These are phyloP conservation scores for Gallinago media DNA, from an alignment of 2,113 vertebrate species.

Conservation along the genomic window DNA sequence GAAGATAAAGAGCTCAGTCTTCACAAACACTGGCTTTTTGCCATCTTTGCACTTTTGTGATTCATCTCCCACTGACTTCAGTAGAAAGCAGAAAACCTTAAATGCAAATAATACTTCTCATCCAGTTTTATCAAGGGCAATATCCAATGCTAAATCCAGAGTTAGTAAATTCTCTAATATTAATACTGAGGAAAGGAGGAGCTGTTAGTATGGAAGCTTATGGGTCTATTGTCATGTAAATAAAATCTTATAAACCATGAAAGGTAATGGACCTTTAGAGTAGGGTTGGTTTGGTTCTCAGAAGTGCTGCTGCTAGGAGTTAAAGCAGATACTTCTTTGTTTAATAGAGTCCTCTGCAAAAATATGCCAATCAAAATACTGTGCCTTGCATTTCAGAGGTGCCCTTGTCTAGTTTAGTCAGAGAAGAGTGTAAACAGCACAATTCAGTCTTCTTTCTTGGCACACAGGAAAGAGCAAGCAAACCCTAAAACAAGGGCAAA, in stretches of 20 bases:
- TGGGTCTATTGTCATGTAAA: not conserved
- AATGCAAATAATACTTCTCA: constrained; percentile 39
- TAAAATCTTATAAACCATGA: not conserved
- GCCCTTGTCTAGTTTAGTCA: not conserved
- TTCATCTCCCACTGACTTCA: constrained; percentile 23
- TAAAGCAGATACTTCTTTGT: not conserved
- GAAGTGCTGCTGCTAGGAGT: not conserved
- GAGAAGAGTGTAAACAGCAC: not conserved
- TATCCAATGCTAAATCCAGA: not conserved
- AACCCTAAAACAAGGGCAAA: constrained; percentile 24
- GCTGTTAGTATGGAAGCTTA: not conserved
- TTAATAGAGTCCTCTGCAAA: constrained; percentile 41
- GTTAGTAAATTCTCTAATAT: not conserved
- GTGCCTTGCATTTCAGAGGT: not conserved
- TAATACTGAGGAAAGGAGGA: not conserved
- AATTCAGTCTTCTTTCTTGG: not conserved
- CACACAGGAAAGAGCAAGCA: not conserved
- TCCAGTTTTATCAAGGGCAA: not conserved
- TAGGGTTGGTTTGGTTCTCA: not conserved
- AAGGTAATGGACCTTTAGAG: not conserved
- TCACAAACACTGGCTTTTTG: constrained; percentile 47
- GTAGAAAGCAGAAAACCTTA: constrained; percentile 12
- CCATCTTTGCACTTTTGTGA: constrained; percentile 36
- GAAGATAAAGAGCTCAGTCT: constrained; percentile 67
- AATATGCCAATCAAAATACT: constrained; percentile 34